Base-by-base conservation (phyloP, 2,888 invertebrate species). In the Coremacera marginata region DNA sequence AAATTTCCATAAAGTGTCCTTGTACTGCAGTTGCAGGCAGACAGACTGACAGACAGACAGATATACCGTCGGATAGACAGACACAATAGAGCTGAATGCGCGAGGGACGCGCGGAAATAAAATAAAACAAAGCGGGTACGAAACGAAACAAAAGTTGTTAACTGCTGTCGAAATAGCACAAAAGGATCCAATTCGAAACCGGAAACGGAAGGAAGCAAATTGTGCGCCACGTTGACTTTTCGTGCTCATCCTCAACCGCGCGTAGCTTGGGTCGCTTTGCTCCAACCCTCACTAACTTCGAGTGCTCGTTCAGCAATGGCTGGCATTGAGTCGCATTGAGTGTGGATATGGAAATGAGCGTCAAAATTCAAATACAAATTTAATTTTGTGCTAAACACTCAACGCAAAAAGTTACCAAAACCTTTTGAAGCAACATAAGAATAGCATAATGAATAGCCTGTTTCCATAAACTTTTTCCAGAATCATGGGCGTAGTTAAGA, bases 161-260 rank as follows among this genome's bases (percentile, higher is more conserved):
- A 77, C 77, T 77, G 77, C 65, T 68, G 77, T 72, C 77, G 77
- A 72, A 72, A 60, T 55, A 25, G 77, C 73, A 78, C 71, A 78
- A 78, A 78, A 78, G 63, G 62, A 51, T 44, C 51, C 77, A 74
- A 80, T 78, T 76, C 75, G 55, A 72, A 67, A 73, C 60, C 78
- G 80, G 77, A 80, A 80, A 60, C 78, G 80, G 78, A 80, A 80
- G 80, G 78, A 78, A 80, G 76, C 80, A 80, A 80, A 80, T 80
- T 80, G 80, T 76, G 77, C 77, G 78, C 78, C 78, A 78, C 78
- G 78, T 80, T 80, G 78, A 80, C 78, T 80, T 80, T 65, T 78
- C 70, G 63, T 37, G 34, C 49, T 65, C 70, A 62, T 62, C 70
- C 60, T 52, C 70, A 55, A 14, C 57, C 52, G 27, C 14, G n/a